Evolutionary conservation across 2,113 vertebrate species (phyloP).

Genomic region (Onychorhynchus coronatus): DNA sequence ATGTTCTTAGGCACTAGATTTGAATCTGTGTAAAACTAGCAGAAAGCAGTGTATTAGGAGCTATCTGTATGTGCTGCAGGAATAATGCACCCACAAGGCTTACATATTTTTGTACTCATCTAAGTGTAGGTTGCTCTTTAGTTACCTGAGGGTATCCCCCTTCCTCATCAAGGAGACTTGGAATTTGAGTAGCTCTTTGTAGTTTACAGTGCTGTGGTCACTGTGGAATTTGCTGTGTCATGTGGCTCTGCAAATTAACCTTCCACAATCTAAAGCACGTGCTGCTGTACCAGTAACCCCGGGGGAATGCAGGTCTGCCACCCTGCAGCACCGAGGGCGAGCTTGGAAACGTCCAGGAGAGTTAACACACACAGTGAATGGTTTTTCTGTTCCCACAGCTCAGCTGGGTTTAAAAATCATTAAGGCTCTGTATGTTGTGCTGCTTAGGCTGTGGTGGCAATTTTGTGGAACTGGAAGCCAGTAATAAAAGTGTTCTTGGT

Average conservation of each 20-base stretch:
- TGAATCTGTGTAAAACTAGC: not conserved
- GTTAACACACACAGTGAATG: not conserved
- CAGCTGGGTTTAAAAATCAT: not conserved
- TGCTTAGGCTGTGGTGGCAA: not conserved
- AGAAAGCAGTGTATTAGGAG: not conserved
- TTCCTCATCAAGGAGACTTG: not conserved
- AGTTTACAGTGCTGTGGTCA: not conserved
- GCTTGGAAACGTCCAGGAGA: not conserved
- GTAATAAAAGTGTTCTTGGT: not conserved
- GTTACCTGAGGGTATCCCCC: not conserved
- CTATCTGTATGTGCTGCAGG: not conserved
- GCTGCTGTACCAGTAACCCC: not conserved
- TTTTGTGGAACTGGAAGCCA: not conserved
- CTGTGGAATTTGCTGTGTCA: slow-evolving; percentile 33
- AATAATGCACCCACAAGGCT: not conserved
- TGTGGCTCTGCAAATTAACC: not conserved
- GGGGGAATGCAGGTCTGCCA: not conserved
- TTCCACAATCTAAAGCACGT: not conserved
- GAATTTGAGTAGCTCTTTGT: not conserved
- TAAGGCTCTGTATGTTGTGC: not conserved
- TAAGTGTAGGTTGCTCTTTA: not conserved
- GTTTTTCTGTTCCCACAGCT: not conserved
- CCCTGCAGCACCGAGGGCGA: not conserved
- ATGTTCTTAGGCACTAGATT: not conserved
- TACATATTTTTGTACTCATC: not conserved